Conservation (phyloP, 2,797 vertebrate genomes). For the Cottoperca gobio region DNA sequence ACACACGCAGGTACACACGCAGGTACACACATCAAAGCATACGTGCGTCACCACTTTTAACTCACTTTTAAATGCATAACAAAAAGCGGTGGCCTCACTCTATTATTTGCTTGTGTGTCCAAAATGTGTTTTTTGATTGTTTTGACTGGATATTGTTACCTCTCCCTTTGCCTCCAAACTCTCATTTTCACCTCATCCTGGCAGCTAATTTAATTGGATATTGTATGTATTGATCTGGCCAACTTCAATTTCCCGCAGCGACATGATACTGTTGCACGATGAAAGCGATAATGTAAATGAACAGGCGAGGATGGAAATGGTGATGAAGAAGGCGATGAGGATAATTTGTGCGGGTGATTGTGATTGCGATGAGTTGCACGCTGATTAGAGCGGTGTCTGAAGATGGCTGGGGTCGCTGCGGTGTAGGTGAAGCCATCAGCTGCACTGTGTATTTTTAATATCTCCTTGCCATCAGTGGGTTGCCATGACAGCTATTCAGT, state of each 20-base stretch:
- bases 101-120: slow-evolving; percentile 44
- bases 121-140: slow-evolving; percentile 45
- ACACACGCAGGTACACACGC: slow-evolving; percentile 6
- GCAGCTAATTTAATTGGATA: slow-evolving; percentile 77
- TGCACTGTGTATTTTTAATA: slow-evolving; percentile 61
- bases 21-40: slow-evolving; percentile 60
- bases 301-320: slow-evolving; percentile 59
- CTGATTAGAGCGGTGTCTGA: slow-evolving; percentile 67
- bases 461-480: slow-evolving; percentile 55
- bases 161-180: slow-evolving; percentile 49
- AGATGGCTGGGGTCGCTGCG: slow-evolving; percentile 56
- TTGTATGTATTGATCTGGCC: slow-evolving; percentile 78
- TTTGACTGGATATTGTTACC: slow-evolving; percentile 37
- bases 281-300: slow-evolving; percentile 69
- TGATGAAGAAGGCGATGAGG: slow-evolving; percentile 67
- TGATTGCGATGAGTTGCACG: slow-evolving; percentile 66
- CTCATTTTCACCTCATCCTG: slow-evolving; percentile 64
- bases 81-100: slow-evolving; percentile 32
- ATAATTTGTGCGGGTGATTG: slow-evolving; percentile 68
- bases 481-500: slow-evolving; percentile 84
- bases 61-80: slow-evolving; percentile 52
- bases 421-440: slow-evolving; percentile 65
- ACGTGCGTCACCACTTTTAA: slow-evolving; percentile 49
- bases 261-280: slow-evolving; percentile 40
- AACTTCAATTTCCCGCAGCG: slow-evolving; percentile 74